These are phyloP conservation scores for Drosophila histrio DNA, from an alignment of 2,888 invertebrate species.

Conservation along the genomic window DNA sequence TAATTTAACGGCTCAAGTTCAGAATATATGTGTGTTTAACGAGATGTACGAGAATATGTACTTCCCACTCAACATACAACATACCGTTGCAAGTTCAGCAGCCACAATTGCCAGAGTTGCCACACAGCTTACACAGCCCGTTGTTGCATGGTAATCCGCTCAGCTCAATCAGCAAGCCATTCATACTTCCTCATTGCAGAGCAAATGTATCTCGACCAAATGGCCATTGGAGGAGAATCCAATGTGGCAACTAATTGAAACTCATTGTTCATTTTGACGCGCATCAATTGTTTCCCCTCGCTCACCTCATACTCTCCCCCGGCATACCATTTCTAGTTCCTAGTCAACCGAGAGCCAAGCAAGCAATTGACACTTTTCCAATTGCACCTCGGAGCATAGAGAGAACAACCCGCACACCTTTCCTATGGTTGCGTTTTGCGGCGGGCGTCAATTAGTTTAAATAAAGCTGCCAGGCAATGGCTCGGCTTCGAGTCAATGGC, in stretches of 20 bases:
- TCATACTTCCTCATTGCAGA: constrained; percentile 73
- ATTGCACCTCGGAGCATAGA: constrained; percentile 64
- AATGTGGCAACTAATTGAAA: constrained; percentile 71
- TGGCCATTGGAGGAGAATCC: constrained; percentile 37
- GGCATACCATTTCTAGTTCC: constrained; percentile 1
- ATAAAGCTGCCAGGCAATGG: constrained; percentile 57
- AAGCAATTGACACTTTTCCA: constrained; percentile 78
- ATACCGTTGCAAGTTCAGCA: constrained; percentile 52
- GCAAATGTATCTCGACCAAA: constrained; percentile 16
- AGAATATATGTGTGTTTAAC: constrained; percentile 6
- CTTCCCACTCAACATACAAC: constrained; percentile 2
- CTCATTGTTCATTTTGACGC: constrained; percentile 80
- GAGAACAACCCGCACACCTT: constrained; percentile 65
- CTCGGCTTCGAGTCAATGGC: constrained; percentile 67
- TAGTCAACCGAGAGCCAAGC: constrained; percentile 12
- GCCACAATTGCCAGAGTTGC: constrained; percentile 17
- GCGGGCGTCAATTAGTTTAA: constrained; percentile 79
- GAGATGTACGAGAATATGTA: background rate
- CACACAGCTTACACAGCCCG: background rate
- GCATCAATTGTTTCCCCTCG: constrained; percentile 63
- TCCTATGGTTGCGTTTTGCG: constrained; percentile 42
- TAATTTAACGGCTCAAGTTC: constrained; percentile 28
- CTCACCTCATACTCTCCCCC: background rate
- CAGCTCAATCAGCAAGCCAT: constrained; percentile 68
- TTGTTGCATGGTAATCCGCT: constrained; percentile 32